phyloP scores from a whole-genome alignment of 1,140 invertebrate genomes.

The Leptinotarsa defecta region DNA sequence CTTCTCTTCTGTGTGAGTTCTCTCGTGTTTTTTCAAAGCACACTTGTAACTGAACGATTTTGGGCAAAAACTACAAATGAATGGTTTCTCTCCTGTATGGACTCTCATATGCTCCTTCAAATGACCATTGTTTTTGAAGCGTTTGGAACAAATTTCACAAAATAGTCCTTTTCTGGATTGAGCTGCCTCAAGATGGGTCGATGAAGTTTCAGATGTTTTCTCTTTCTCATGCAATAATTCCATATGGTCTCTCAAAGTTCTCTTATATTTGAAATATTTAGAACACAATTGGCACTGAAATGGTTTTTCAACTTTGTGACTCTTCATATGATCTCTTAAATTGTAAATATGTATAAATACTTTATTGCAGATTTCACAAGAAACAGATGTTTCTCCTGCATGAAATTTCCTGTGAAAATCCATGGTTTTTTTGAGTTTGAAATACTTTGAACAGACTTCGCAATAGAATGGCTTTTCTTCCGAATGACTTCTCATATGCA shows the following conservation, averaged over 20 bases:
- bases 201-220: not conserved
- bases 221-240: too few species aligned
- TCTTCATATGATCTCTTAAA: conserved; percentile 59
- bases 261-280: not conserved
- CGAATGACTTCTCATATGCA: not conserved
- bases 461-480: not conserved
- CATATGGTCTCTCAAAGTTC: not conserved
- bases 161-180: not conserved
- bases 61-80: conserved; percentile 59
- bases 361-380: not conserved
- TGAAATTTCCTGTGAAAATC: not conserved
- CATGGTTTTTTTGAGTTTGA: not conserved
- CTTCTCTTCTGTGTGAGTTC: conserved; percentile 61
- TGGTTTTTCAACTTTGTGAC: not conserved
- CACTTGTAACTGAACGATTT: conserved; percentile 60
- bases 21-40: conserved; percentile 61
- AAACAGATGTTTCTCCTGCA: not conserved
- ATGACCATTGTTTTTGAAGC: not conserved
- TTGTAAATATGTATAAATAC: conserved; percentile 57
- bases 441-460: not conserved
- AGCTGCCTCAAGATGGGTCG: not conserved
- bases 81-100: conserved; percentile 59
- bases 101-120: not conserved
- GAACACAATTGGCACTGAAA: not conserved
- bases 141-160: conserved; percentile 11